Percentiles rank a stretch among this genome's conserved stretches.
phyloP scores from a whole-genome alignment of 2,888 invertebrate species.

The Caradrina kadenii region DNA sequence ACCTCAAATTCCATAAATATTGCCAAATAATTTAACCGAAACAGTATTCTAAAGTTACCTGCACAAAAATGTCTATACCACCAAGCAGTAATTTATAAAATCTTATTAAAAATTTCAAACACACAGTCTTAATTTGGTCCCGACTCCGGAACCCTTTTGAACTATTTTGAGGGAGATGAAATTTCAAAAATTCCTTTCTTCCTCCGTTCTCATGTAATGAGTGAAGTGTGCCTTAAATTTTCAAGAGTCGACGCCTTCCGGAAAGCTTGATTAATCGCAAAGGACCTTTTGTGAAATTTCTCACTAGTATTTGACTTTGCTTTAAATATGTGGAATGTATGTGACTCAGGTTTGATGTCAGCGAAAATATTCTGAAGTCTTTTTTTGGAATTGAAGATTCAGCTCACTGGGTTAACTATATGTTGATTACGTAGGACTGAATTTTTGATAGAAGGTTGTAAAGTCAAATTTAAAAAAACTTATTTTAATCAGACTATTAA shows the following conservation, averaged over 20 bases:
- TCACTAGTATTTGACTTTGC: slow-evolving; percentile 57
- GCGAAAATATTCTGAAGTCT: slow-evolving; percentile 31
- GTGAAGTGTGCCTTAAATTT: slow-evolving; percentile 64
- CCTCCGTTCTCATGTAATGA: slow-evolving; percentile 58
- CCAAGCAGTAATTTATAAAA: slow-evolving; percentile 52
- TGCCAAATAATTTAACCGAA: slow-evolving; percentile 18
- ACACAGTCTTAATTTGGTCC: slow-evolving; percentile 56
- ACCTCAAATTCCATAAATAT: slow-evolving; percentile 5
- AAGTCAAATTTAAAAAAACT: no score
- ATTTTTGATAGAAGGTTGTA: no score
- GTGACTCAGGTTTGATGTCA: slow-evolving; percentile 47
- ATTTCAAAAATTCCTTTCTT: slow-evolving; percentile 67
- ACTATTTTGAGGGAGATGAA: slow-evolving; percentile 62
- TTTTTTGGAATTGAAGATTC: slow-evolving; percentile 2
- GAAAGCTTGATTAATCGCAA: slow-evolving; percentile 64
- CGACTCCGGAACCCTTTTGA: slow-evolving; percentile 55
- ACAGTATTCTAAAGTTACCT: slow-evolving; percentile 37
- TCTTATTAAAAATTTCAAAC: slow-evolving; percentile 61
- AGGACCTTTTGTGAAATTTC: slow-evolving; percentile 60
- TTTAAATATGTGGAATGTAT: slow-evolving; percentile 49
- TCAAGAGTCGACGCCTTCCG: slow-evolving; percentile 60
- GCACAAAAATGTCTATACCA: slow-evolving; percentile 33
- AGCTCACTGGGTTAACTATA: background rate
- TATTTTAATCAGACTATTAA: no score
- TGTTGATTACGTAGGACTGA: no score